phyloP scores from a whole-genome alignment of 1,140 invertebrate genomes.

The Elysia chlorotica region DNA sequence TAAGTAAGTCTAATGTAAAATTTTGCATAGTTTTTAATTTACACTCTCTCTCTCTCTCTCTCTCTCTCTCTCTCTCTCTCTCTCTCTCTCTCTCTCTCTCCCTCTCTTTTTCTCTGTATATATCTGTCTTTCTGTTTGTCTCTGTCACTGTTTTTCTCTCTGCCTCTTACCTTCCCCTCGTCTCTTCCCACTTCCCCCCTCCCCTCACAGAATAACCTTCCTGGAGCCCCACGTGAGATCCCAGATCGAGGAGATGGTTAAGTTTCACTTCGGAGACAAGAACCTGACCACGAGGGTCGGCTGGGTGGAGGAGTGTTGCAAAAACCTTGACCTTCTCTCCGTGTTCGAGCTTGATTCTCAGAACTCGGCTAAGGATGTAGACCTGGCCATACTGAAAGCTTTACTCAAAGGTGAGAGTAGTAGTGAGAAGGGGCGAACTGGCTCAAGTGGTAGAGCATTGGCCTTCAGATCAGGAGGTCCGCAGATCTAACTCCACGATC shows the following conservation, averaged over 20 bases:
- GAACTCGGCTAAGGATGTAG: conserved; percentile 47
- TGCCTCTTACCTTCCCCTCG: too few species aligned
- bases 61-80: too few species aligned
- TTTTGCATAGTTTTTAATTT: not conserved
- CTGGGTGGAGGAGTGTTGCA: conserved; percentile 44
- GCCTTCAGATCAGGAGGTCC: too few species aligned
- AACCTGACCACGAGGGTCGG: conserved; percentile 26
- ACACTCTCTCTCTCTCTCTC: not conserved
- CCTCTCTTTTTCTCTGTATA: too few species aligned
- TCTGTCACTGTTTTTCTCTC: too few species aligned
- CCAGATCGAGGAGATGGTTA: conserved; percentile 43
- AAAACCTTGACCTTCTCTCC: conserved; percentile 48
- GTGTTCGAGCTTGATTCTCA: conserved; percentile 52
- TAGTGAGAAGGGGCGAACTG: too few species aligned
- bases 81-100: too few species aligned
- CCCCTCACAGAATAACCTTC: too few species aligned
- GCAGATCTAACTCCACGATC: too few species aligned
- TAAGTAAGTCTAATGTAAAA: conserved; percentile 37
- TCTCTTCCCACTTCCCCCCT: too few species aligned
- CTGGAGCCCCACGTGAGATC: conserved; percentile 33
- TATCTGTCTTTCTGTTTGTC: too few species aligned
- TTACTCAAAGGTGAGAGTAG: conserved; percentile 59
- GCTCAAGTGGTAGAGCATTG: too few species aligned
- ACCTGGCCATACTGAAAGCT: conserved; percentile 58
- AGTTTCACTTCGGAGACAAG: conserved; percentile 35